A percentile compares a stretch with the other conserved stretches of the same genome.
These are phyloP conservation scores for Spermophilus dauricus DNA, from an alignment of 2,113 vertebrate species.

Conservation along the genomic window DNA sequence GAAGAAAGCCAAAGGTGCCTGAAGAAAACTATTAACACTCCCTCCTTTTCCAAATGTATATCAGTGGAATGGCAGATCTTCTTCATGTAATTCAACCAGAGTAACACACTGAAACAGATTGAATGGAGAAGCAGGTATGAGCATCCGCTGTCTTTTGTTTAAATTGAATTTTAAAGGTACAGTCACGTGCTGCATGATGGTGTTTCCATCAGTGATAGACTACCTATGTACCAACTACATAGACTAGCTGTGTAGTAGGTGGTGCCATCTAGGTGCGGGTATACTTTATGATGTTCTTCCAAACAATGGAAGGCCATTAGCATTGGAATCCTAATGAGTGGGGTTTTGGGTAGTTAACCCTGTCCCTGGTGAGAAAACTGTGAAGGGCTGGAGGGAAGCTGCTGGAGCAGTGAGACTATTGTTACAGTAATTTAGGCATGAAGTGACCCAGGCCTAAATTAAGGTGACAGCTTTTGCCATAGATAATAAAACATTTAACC, in stretches of 20 bases:
- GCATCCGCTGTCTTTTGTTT: not conserved
- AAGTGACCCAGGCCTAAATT: not conserved
- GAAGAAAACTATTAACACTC: not conserved
- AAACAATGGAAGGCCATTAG: not conserved
- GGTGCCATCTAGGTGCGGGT: not conserved
- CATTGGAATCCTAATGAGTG: not conserved
- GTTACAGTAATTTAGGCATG: not conserved
- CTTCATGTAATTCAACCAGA: not conserved
- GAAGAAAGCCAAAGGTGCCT: not conserved
- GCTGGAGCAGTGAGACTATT: not conserved
- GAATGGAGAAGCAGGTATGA: not conserved
- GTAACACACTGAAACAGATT: not conserved
- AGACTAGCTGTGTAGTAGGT: not conserved
- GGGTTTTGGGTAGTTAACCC: not conserved
- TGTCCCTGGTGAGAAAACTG: conserved; percentile 3
- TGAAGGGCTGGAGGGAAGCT: not conserved
- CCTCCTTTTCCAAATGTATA: not conserved
- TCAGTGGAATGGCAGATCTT: not conserved
- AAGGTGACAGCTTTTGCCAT: not conserved
- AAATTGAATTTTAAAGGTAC: not conserved
- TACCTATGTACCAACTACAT: not conserved
- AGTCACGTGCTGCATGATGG: not conserved
- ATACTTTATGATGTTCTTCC: not conserved
- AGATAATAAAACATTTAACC: not conserved
- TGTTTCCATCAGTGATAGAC: not conserved